Evolutionary conservation across 2,113 vertebrate species (phyloP), one percentile per base, ranked within the genome.

Genomic region (Promerops cafer): DNA sequence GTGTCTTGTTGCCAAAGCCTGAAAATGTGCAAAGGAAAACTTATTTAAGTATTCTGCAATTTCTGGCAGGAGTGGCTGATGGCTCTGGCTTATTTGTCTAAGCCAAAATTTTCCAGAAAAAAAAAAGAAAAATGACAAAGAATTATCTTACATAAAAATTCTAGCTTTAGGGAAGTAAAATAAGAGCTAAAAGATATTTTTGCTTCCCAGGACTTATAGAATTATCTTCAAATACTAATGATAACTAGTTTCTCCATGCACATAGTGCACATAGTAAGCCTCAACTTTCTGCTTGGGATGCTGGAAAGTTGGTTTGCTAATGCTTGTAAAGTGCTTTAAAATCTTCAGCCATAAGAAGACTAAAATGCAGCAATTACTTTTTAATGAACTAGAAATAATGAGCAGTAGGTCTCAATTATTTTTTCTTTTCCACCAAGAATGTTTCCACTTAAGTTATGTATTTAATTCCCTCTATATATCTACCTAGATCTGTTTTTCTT

Each of bases 361-460:
- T 52, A 91, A 87, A 95, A 94, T 71, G 24, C 9, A 92, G 76
- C 40, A 92, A 91, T 94, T 91, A 89, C 40, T 91, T 95, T 95
- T 89, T 89, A 92, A 94, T 94, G 87, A 92, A 92, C 52, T 89
- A 89, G 83, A 91, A 97, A 87, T 82, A 94, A 91, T 0, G 16
- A 94, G 35, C 40, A 82, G 27, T 47, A 69, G 28, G 7, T 66
- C 30, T 89, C 52, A 40, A 44, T 13, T 52, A 8, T 21, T 78
- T 65, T 89, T 82, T 77, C 39, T n/a, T 92, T 63, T 63, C 11
- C 19, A 83, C 47, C 17, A 83, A 75, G 8, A 87, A 79, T 33
- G 20, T 57, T 94, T 92, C 83, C 39, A 76, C 47, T 89, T 91
- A 87, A 81, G 83, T 78, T 91, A 92, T 82, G 44, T 56, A 35